Evolutionary conservation across 2,888 invertebrate genomes (phyloP), one percentile per base, ranked within the genome.

Genomic region (Lochmaea crataegi): DNA sequence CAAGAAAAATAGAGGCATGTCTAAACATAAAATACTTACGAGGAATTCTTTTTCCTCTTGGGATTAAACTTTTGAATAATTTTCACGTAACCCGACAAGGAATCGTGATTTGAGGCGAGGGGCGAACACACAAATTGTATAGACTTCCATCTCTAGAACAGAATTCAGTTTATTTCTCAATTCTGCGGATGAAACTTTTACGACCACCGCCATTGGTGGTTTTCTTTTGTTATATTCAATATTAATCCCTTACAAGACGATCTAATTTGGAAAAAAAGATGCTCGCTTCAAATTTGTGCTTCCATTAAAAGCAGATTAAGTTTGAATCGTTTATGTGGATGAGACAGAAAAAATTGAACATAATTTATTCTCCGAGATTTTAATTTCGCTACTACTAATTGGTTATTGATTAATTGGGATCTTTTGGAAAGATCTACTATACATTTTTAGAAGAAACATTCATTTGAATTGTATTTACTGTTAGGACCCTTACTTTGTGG

Each of bases 1-100:
- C 51, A n/a, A 51, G 14, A 16, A 51, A 51, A 51, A 51, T 14
- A 6, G 12, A n/a, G 45, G 14, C 45, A 45, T 45, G 18, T 60
- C 32, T 26, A 58, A 61, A 68, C n/a, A 48, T 68, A 51, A 53
- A 60, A 68, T 60, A 61, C 53, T 53, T 61, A 18, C 68, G n/a
- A 63, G 16, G 61, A 61, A 68, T 68, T 68, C 60, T n/a, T 48
- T 51, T 45, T 41, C 51, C 41, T 68, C 51, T 61, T 48, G 56
- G 22, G 68, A 63, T 61, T 68, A 68, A 68, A 61, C 68, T 68
- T 60, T 68, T 61, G 61, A 68, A 68, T 68, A 68, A 68, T 68
- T 68, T 68, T 51, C 68, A 68, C 61, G 68, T 68, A 68, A 61
- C 57, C 48, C 61, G 16, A 51, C 51, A 63, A 51, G 16, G 68